Evolutionary conservation across 2,113 vertebrate genomes (phyloP).

Genomic region (Tylochromis polylepis): DNA sequence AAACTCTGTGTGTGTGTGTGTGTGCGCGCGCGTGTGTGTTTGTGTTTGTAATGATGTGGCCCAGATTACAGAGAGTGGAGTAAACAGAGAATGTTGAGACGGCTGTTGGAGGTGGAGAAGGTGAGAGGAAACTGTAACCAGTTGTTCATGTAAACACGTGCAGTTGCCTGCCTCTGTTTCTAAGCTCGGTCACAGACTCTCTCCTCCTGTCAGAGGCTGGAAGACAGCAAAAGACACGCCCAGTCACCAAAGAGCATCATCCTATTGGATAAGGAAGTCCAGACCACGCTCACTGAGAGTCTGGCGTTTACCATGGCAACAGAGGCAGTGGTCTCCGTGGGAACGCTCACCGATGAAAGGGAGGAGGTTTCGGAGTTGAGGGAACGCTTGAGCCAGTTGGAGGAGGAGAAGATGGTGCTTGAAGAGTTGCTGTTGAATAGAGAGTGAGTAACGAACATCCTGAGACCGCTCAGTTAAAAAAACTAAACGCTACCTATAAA

Average conservation of each 20-base stretch:
- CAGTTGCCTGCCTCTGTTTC: neutral
- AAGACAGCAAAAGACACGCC: constrained; percentile 39
- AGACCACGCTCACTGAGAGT: constrained; percentile 2
- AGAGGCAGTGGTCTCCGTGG: constrained; percentile 50
- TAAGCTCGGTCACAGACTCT: neutral
- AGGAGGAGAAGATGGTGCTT: constrained; percentile 69
- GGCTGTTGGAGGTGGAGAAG: constrained; percentile 81
- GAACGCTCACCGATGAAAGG: constrained; percentile 23
- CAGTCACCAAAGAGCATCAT: neutral
- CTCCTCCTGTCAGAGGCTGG: constrained; percentile 55
- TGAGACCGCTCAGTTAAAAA: neutral
- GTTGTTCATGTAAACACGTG: neutral
- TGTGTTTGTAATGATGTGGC: constrained; percentile 12
- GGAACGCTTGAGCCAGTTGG: constrained; percentile 63
- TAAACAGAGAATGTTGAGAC: constrained; percentile 82
- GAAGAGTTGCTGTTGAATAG: constrained; percentile 68
- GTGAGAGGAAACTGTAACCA: constrained; percentile 65
- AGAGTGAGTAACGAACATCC: constrained; percentile 72
- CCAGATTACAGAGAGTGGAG: constrained; percentile 85
- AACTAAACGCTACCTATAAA: neutral
- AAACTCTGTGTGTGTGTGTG: neutral
- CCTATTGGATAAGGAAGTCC: constrained; percentile 48
- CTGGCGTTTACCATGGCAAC: constrained; percentile 45
- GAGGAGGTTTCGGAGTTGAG: constrained; percentile 64
- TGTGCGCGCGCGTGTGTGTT: neutral